Base-by-base conservation (phyloP, 2,888 invertebrate genomes). In the Tetramorium bicarinatum region DNA sequence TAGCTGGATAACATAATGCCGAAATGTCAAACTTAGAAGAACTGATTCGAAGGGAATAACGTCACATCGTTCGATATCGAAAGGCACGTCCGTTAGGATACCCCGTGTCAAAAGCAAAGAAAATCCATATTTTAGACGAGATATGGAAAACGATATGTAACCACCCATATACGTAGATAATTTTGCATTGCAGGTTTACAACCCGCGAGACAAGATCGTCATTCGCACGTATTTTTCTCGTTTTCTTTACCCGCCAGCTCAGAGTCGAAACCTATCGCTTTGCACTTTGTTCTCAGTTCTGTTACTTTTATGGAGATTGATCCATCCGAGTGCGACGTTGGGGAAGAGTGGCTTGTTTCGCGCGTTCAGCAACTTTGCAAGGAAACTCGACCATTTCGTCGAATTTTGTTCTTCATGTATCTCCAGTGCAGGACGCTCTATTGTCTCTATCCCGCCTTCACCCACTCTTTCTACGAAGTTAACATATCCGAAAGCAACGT, bases 401-500 rank as follows among this genome's bases (percentile, higher is more conserved):
- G 47, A 71, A 59, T 59, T 47, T 69, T 21, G 11, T 21, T 34
- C 69, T 47, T 21, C 29, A 2, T 29, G 29, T 66, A 66, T 79
- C 59, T 80, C 66, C n/a, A 47, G 3, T 34, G 3, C 44, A 13
- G 47, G n/a, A 54, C 18, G 34, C 9, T 34, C 34, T 69, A 52
- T 89, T 85, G 84, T 54, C 44, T 47, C 56, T 67, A 80, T 85
- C 82, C 88, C 85, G 54, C 74, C 83, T 75, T 86, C 87, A 81
- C 82, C 88, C 83, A 82, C 84, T 25, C 90, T 82, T 82, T 84
- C 69, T 67, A 84, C 72, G 75, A 88, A 91, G 92, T 90, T 91
- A 92, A 92, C 87, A 87, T 90, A 87, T 87, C 90, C 88, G 89
- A 92, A 91, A 91, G 92, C 90, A 90, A 90, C 86, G 91, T 89